These are phyloP conservation scores for Staurois parvus DNA, from an alignment of 2,797 vertebrate species.

Conservation along the genomic window DNA sequence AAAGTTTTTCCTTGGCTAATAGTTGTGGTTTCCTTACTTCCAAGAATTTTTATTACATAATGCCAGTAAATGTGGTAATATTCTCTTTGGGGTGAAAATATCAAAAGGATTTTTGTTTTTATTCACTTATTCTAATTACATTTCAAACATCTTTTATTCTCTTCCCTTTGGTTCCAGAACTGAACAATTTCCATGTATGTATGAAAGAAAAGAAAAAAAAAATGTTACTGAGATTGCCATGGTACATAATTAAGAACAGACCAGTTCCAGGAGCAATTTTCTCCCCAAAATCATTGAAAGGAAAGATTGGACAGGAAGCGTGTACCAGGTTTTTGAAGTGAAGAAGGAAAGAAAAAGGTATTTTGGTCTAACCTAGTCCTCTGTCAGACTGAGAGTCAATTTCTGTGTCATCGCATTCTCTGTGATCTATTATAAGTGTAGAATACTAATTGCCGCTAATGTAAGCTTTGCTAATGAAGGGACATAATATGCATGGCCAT, in stretches of 20 bases:
- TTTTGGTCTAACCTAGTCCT: neutral
- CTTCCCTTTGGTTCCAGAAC: neutral
- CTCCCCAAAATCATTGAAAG: neutral
- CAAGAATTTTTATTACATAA: neutral
- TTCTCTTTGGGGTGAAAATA: neutral
- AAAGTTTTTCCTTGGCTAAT: neutral
- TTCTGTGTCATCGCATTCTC: conserved; percentile 6
- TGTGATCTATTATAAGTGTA: conserved; percentile 43
- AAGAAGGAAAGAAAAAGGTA: neutral
- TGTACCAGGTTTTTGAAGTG: conserved; percentile 21
- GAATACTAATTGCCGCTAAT: conserved; percentile 41
- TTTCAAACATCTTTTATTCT: neutral
- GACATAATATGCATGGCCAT: neutral
- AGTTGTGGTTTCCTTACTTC: neutral
- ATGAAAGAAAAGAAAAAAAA: neutral
- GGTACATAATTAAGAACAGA: neutral
- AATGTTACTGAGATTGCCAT: neutral
- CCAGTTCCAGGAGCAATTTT: conserved; percentile 26
- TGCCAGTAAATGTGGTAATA: neutral
- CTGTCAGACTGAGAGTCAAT: neutral
- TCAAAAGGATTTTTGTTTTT: neutral
- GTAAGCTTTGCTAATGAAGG: conserved; percentile 15
- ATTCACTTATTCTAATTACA: neutral
- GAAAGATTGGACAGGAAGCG: neutral
- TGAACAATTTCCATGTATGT: neutral